These are phyloP conservation scores for Lomographa bimaculata DNA, from an alignment of 2,888 invertebrate species.

Conservation along the genomic window DNA sequence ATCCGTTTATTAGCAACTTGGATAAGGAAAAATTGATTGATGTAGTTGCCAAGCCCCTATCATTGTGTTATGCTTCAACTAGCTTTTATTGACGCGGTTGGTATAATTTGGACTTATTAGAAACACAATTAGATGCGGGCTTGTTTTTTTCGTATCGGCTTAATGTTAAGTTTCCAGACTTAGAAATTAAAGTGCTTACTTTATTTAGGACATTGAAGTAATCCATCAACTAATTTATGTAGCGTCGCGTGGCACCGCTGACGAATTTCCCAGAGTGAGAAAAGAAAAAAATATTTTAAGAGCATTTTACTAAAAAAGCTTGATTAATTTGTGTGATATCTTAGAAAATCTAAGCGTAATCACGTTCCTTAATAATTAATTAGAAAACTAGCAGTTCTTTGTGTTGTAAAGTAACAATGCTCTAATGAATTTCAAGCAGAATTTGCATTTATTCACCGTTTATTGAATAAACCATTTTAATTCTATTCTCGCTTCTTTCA, in stretches of 20 bases:
- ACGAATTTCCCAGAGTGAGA: slow-evolving; percentile 6
- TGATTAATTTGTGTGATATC: slow-evolving; percentile 11
- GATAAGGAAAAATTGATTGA: slow-evolving; percentile 28
- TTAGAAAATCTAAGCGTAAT: slow-evolving; percentile 7
- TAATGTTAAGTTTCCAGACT: slow-evolving; percentile 28
- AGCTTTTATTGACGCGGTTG: slow-evolving; percentile 54
- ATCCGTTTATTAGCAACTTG: slow-evolving; percentile 3
- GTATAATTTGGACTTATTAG: slow-evolving; percentile 46
- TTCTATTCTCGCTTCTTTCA: slow-evolving; percentile 29
- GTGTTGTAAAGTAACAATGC: slow-evolving; percentile 23
- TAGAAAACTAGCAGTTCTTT: slow-evolving; percentile 14
- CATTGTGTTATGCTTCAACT: slow-evolving; percentile 42
- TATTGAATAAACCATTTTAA: slow-evolving; percentile 23
- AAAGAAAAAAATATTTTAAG: slow-evolving; percentile 1
- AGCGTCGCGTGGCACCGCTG: slow-evolving; percentile 13
- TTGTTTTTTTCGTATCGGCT: slow-evolving; percentile 38
- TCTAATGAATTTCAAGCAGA: slow-evolving; percentile 30
- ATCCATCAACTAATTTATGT: slow-evolving; percentile 21
- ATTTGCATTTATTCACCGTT: slow-evolving; percentile 31
- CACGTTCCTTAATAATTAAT: slow-evolving; percentile 4
- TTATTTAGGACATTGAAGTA: slow-evolving; percentile 6
- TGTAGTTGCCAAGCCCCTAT: slow-evolving; percentile 48
- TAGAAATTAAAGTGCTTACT: slow-evolving; percentile 1
- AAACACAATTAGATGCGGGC: too few relatives aligned
- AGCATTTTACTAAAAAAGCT: slow-evolving; percentile 7